A percentile compares a stretch with the other conserved stretches of the same genome.
These are phyloP conservation scores for Scortum barcoo DNA, from an alignment of 2,113 vertebrate species.

Conservation along the genomic window DNA sequence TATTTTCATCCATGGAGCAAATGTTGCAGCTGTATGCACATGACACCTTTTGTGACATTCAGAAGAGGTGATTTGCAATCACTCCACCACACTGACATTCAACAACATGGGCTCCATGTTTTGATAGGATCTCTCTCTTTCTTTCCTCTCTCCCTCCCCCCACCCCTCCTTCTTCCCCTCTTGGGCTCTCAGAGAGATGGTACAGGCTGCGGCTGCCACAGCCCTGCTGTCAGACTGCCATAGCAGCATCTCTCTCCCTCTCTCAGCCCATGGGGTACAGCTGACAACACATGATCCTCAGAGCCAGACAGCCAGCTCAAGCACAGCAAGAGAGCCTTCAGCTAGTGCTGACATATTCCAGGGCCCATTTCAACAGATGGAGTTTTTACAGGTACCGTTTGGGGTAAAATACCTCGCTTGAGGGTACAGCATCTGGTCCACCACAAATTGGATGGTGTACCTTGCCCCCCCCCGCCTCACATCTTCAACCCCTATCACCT, in stretches of 20 bases:
- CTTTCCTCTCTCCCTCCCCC: no score
- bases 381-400: constrained; percentile 83
- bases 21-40: constrained; percentile 62
- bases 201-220: constrained; percentile 61
- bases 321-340: constrained; percentile 77
- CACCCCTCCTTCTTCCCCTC: constrained; percentile 9
- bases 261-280: constrained; percentile 73
- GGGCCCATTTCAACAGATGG: constrained; percentile 82
- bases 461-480: constrained; percentile 23
- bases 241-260: constrained; percentile 56
- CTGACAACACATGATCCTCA: constrained; percentile 73
- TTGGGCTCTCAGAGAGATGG: constrained; percentile 36
- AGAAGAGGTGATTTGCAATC: constrained; percentile 53
- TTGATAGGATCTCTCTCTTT: constrained; percentile 32
- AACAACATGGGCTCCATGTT: constrained; percentile 49
- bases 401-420: constrained; percentile 81
- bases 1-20: constrained; percentile 47
- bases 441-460: constrained; percentile 78
- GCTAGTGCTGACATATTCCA: constrained; percentile 79
- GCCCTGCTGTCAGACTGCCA: constrained; percentile 74
- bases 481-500: constrained; percentile 50
- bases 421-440: constrained; percentile 83
- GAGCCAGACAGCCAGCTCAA: constrained; percentile 72
- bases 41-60: constrained; percentile 70
- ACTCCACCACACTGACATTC: constrained; percentile 65